Conservation (phyloP, 2,888 invertebrate genomes). For the Schizaphis graminum region DNA sequence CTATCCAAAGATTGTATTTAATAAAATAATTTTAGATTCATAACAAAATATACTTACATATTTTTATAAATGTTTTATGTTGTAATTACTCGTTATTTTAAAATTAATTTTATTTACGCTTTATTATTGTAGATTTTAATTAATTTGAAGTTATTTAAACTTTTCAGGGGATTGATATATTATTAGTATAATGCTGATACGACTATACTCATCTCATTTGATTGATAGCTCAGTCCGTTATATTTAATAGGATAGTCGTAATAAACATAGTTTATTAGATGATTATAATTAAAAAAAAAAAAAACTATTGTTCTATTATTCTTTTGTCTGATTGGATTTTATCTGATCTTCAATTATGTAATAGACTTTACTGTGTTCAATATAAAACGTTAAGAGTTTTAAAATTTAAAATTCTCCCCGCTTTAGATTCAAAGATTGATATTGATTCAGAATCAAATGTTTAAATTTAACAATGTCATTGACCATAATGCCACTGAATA, state of each 20-base stretch:
- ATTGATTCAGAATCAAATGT: constrained; percentile 17
- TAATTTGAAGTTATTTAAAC: not conserved
- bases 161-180: not conserved
- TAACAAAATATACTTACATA: not conserved
- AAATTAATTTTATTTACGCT: not conserved
- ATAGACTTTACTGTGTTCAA: not conserved
- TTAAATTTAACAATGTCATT: constrained; percentile 21
- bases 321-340: not conserved
- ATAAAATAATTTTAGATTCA: not conserved
- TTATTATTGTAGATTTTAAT: not conserved
- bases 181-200: not conserved
- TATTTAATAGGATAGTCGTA: not conserved
- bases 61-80: no score
- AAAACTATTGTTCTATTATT: not conserved
- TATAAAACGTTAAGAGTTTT: not conserved
- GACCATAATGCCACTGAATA: constrained; percentile 6
- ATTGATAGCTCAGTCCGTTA: not conserved
- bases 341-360: not conserved
- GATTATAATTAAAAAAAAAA: not conserved
- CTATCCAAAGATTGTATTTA: not conserved
- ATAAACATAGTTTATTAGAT: not conserved
- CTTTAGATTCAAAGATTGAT: not conserved
- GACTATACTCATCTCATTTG: not conserved
- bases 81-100: not conserved
- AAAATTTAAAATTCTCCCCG: not conserved